Evolutionary conservation across 2,888 invertebrate genomes (phyloP).

Genomic region (Minunthozetes semirufus): DNA sequence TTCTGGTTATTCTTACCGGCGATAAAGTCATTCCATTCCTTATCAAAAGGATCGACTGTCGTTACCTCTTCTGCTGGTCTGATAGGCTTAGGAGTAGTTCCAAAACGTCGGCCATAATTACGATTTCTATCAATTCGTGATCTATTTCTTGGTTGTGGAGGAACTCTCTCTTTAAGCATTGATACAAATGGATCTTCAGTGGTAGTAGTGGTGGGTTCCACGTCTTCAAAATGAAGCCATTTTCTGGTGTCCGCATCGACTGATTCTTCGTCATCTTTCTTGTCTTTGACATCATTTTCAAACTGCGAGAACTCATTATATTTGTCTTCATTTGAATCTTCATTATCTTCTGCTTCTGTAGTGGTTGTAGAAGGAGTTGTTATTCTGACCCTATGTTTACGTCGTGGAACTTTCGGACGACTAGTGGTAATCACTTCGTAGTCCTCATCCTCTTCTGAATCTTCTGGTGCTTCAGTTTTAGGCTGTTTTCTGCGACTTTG

Average conservation of each 20-base stretch:
- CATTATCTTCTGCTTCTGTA: neutral
- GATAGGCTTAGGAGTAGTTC: neutral
- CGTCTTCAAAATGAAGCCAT: neutral
- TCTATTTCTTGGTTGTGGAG: neutral
- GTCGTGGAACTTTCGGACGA: neutral
- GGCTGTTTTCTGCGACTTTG: neutral
- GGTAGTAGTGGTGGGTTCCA: neutral
- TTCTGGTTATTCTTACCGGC: neutral
- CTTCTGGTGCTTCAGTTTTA: neutral
- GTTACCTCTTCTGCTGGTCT: neutral
- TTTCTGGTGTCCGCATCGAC: neutral
- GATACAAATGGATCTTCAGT: neutral
- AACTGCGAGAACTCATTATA: neutral
- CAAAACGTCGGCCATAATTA: neutral
- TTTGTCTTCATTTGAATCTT: neutral
- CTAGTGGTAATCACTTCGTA: neutral
- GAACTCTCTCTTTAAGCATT: neutral
- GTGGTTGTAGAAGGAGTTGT: neutral
- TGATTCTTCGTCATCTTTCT: neutral
- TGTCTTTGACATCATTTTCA: neutral
- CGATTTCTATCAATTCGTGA: neutral
- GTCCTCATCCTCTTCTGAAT: neutral
- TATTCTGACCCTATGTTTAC: neutral
- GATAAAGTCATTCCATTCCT: conserved; percentile 1
- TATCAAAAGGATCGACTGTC: neutral